Evolutionary conservation across 2,797 vertebrate species (phyloP).

Genomic region (Menidia menidia): DNA sequence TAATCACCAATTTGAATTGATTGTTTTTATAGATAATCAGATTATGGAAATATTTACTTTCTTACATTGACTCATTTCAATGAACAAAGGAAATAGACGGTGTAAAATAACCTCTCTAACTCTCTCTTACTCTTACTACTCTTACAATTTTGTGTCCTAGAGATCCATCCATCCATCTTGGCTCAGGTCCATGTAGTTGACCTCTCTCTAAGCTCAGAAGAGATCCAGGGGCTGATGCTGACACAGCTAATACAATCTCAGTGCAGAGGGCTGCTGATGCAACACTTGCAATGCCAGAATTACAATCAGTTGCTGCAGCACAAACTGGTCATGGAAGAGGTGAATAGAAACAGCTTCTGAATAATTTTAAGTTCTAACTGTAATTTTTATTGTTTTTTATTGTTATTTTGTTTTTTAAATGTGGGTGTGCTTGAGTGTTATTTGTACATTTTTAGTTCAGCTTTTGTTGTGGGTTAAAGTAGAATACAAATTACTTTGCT

Average conservation of each 20-base stretch:
- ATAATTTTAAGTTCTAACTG: not conserved
- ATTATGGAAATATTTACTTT: not conserved
- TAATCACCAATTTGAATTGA: not conserved
- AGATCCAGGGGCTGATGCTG: conserved; percentile 84
- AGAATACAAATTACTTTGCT: not conserved
- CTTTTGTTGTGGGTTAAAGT: not conserved
- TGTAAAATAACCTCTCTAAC: not conserved
- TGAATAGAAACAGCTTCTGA: conserved; percentile 48
- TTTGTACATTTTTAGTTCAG: conserved; percentile 1
- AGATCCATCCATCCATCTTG: conserved; percentile 78
- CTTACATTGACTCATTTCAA: not conserved
- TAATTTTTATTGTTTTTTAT: not conserved
- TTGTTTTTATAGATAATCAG: not conserved
- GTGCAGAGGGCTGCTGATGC: conserved; percentile 71
- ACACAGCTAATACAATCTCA: conserved; percentile 79
- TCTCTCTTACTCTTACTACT: no score
- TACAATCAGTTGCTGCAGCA: conserved; percentile 72
- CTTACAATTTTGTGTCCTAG: conserved; percentile 62
- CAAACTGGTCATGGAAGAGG: conserved; percentile 77
- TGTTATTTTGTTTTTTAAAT: not conserved
- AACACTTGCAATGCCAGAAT: conserved; percentile 63
- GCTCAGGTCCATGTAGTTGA: conserved; percentile 82
- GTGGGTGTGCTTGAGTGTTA: not conserved
- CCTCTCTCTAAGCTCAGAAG: conserved; percentile 79
- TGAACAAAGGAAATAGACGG: not conserved